These are phyloP conservation scores for Dendronephthya gigantea DNA, from an alignment of 64 coral and sea anemone species.

Conservation along the genomic window DNA sequence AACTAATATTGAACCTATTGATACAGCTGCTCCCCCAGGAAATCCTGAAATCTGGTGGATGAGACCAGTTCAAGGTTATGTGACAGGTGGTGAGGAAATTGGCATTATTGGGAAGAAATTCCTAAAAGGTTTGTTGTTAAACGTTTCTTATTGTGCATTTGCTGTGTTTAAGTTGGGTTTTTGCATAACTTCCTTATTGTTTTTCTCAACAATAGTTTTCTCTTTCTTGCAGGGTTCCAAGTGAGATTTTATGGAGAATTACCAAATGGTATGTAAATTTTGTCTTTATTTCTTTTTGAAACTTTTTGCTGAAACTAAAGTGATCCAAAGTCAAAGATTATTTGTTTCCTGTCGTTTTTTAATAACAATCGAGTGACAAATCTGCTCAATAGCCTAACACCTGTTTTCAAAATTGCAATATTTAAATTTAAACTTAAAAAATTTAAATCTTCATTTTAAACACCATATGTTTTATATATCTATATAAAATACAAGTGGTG, in stretches of 20 bases:
- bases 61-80: constrained; percentile 82
- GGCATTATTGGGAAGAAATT: constrained; percentile 99
- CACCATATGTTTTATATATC: too few relatives aligned
- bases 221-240: constrained; percentile 60
- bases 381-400: too few relatives aligned
- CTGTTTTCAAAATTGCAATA: too few relatives aligned
- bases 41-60: constrained; percentile 98
- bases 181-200: too few relatives aligned
- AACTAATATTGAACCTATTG: neutral
- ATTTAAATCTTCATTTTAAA: too few relatives aligned
- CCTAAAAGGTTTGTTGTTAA: constrained; percentile 51
- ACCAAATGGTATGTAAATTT: constrained; percentile 61
- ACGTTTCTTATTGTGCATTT: neutral
- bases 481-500: too few relatives aligned
- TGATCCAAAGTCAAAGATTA: neutral
- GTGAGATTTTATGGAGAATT: constrained; percentile 71
- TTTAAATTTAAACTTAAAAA: too few relatives aligned
- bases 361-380: neutral
- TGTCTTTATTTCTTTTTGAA: neutral
- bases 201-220: neutral
- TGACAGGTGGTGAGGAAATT: constrained; percentile 79
- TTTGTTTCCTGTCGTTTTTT: neutral
- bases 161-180: neutral
- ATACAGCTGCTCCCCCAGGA: constrained; percentile 84
- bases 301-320: neutral